Evolutionary conservation across 2,888 invertebrate species (phyloP).

Genomic region (Dynastes tityus): DNA sequence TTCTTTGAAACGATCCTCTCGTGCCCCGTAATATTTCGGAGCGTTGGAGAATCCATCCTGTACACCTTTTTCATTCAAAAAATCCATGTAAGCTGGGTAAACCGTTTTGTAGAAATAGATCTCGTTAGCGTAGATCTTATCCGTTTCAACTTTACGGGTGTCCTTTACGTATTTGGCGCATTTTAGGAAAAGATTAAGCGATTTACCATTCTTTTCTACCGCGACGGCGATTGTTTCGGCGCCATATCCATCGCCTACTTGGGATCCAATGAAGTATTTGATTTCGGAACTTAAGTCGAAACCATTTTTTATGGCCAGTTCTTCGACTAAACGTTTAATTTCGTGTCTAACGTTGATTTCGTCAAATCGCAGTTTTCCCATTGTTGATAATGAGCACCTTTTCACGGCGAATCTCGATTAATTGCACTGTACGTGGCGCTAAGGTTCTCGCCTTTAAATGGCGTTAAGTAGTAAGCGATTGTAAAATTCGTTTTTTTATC

Average conservation of each 20-base stretch:
- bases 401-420: no score
- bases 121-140: conserved; percentile 40
- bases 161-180: conserved; percentile 10
- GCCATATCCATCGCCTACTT: conserved; percentile 46
- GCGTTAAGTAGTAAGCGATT: no score
- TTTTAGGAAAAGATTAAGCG: conserved; percentile 46
- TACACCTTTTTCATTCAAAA: conserved; percentile 17
- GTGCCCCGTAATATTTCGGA: conserved; percentile 50
- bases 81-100: conserved; percentile 37
- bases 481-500: no score
- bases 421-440: no score
- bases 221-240: conserved; percentile 35
- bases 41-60: conserved; percentile 27
- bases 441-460: no score
- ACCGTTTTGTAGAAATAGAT: conserved; percentile 46
- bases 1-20: conserved; percentile 50
- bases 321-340: conserved; percentile 4
- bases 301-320: neutral
- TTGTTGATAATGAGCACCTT: no score
- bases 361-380: neutral
- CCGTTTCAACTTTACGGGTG: neutral
- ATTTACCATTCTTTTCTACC: neutral
- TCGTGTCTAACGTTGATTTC: conserved; percentile 7
- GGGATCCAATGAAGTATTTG: conserved; percentile 33
- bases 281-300: conserved; percentile 10